Evolutionary conservation across 2,113 vertebrate genomes (phyloP).

Genomic region (Zeus faber): DNA sequence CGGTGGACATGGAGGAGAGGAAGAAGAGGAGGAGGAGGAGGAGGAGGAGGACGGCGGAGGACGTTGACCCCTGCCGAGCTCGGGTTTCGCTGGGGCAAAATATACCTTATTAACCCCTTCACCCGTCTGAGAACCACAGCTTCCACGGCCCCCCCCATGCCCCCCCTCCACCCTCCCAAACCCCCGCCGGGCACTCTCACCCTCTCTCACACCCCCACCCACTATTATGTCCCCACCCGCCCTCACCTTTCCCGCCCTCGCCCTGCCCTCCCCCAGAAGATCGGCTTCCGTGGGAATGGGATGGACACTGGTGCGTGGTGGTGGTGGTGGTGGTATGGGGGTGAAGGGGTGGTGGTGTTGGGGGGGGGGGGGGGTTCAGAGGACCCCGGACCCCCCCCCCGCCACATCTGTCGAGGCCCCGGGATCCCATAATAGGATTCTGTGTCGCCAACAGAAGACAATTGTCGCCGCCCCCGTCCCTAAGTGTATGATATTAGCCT

Average conservation of each 20-base stretch:
- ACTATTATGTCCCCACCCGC: constrained; percentile 58
- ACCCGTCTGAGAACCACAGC: background rate
- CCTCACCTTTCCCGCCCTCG: constrained; percentile 16
- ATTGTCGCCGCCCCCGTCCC: constrained; percentile 78
- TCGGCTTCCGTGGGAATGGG: constrained; percentile 76
- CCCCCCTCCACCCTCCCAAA: constrained; percentile 17
- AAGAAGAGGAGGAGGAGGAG: constrained; percentile 37
- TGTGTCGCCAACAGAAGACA: constrained; percentile 82
- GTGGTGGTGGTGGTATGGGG: background rate
- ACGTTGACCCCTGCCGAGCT: constrained; percentile 35
- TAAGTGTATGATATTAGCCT: constrained; percentile 81
- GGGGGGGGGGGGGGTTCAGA: constrained; percentile 39
- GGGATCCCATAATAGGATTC: constrained; percentile 77
- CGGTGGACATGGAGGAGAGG: constrained; percentile 47
- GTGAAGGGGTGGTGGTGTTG: no score
- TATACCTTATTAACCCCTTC: no score
- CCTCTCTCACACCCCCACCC: constrained; percentile 60
- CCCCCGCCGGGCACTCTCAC: constrained; percentile 44
- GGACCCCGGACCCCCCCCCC: constrained; percentile 30
- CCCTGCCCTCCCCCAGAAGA: constrained; percentile 52
- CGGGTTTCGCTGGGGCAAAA: constrained; percentile 60
- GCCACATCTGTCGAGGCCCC: constrained; percentile 80
- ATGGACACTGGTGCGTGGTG: no score
- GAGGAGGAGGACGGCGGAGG: constrained; percentile 8
- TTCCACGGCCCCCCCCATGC: constrained; percentile 25